Evolutionary conservation across 2,888 invertebrate genomes (phyloP).

Genomic region (Metalampra italica): DNA sequence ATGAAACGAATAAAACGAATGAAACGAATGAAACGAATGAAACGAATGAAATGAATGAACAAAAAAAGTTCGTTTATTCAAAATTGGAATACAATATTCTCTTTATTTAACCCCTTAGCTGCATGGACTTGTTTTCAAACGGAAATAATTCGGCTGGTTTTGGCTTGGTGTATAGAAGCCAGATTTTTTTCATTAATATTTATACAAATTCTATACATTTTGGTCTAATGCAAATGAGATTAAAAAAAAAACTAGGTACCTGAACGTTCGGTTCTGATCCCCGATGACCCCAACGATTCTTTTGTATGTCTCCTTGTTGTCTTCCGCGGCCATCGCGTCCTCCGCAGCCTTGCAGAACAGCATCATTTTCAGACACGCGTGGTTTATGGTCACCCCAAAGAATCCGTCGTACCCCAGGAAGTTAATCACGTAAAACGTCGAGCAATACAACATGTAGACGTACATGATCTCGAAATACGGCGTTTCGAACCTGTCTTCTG

Average conservation of each 20-base stretch:
- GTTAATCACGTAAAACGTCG: constrained; percentile 30
- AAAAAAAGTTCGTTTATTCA: too few relatives aligned
- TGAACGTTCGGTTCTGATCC: constrained; percentile 39
- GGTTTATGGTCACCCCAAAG: constrained; percentile 45
- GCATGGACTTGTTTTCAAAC: too few relatives aligned
- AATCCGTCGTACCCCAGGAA: constrained; percentile 52
- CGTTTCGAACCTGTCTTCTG: constrained; percentile 31
- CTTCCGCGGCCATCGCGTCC: constrained; percentile 28
- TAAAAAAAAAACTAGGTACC: constrained; percentile 28
- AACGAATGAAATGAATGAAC: too few relatives aligned
- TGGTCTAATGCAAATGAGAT: too few relatives aligned
- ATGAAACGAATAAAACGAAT: too few relatives aligned
- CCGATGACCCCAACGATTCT: constrained; percentile 35
- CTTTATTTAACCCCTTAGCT: too few relatives aligned
- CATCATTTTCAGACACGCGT: constrained; percentile 53
- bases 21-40: too few relatives aligned
- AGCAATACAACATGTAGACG: constrained; percentile 30
- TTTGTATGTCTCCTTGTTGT: constrained; percentile 7
- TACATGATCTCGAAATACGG: constrained; percentile 48
- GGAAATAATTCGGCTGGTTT: too few relatives aligned
- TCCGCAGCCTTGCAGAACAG: constrained; percentile 39
- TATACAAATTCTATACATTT: too few relatives aligned
- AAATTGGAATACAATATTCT: too few relatives aligned
- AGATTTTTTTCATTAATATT: too few relatives aligned
- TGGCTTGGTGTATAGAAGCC: too few relatives aligned